Conservation (phyloP, 2,888 invertebrate species). For the Dynastes grantii region DNA sequence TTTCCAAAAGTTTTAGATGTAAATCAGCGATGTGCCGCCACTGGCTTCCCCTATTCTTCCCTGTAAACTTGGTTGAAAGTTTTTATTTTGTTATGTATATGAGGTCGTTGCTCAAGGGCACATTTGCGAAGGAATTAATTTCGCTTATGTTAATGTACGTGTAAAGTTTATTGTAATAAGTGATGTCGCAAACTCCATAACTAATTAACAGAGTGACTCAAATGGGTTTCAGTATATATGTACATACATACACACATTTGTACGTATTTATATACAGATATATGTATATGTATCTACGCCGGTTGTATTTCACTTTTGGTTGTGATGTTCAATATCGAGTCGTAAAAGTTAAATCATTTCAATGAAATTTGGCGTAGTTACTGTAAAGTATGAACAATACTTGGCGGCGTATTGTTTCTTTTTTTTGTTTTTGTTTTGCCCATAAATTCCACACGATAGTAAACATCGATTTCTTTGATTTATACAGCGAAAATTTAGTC, state of each 20-base stretch:
- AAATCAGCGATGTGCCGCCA: conserved; percentile 27
- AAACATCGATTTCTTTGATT: no score
- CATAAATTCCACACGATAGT: no score
- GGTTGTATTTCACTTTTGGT: conserved; percentile 11
- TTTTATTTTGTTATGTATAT: conserved; percentile 39
- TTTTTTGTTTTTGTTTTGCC: no score
- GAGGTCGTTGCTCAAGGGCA: conserved; percentile 36
- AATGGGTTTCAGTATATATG: conserved; percentile 16
- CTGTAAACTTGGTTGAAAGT: conserved; percentile 36
- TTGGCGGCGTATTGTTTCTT: no score
- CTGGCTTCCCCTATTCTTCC: conserved; percentile 15
- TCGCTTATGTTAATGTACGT: conserved; percentile 41
- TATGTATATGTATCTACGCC: neutral
- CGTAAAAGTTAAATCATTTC: no score
- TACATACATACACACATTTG: neutral
- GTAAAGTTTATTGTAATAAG: conserved; percentile 37
- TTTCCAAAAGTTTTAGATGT: neutral
- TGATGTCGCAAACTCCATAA: conserved; percentile 37
- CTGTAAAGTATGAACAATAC: no score
- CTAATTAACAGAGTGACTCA: conserved; percentile 37
- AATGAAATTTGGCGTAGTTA: no score
- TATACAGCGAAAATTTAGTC: no score
- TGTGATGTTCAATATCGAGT: neutral
- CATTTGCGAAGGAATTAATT: conserved; percentile 41
- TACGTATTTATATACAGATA: neutral